Evolutionary conservation across 1,140 invertebrate species (phyloP).

Genomic region (Mercenaria mercenaria): DNA sequence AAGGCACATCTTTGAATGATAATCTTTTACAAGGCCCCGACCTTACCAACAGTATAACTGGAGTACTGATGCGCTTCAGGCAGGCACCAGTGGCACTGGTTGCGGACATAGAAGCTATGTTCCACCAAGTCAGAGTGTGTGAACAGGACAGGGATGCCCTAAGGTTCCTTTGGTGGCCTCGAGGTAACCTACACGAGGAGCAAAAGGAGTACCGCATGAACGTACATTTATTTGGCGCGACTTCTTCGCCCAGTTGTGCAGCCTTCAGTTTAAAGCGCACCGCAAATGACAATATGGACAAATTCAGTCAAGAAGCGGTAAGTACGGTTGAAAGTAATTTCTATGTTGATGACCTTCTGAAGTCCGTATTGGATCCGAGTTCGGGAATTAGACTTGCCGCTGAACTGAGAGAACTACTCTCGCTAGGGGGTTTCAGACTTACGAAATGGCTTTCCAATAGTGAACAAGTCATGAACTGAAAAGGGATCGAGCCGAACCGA

Average conservation of each 20-base stretch:
- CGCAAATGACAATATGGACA: slow-evolving; percentile 16
- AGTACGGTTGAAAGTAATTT: slow-evolving; percentile 53
- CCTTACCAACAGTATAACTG: slow-evolving; percentile 60
- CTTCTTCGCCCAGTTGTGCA: slow-evolving; percentile 62
- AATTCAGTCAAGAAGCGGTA: slow-evolving; percentile 4
- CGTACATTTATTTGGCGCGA: slow-evolving; percentile 63
- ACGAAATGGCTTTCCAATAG: slow-evolving; percentile 59
- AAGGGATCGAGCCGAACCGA: neutral
- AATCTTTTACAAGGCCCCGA: slow-evolving; percentile 65
- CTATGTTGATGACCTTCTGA: slow-evolving; percentile 69
- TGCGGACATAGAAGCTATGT: slow-evolving; percentile 65
- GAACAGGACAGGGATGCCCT: slow-evolving; percentile 39
- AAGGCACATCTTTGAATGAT: slow-evolving; percentile 77
- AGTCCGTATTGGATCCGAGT: neutral
- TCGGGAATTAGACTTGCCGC: slow-evolving; percentile 32
- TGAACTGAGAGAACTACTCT: slow-evolving; percentile 1
- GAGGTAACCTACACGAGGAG: slow-evolving; percentile 4
- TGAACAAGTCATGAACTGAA: slow-evolving; percentile 13
- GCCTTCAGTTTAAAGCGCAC: slow-evolving; percentile 53
- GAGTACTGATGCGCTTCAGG: slow-evolving; percentile 53
- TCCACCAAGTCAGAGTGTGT: slow-evolving; percentile 39
- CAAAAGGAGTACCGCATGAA: slow-evolving; percentile 57
- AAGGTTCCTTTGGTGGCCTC: slow-evolving; percentile 65
- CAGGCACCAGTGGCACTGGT: slow-evolving; percentile 36
- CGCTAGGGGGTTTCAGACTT: slow-evolving; percentile 65